phyloP scores from a whole-genome alignment of 2,113 vertebrate species.

The Aramus guarauna region DNA sequence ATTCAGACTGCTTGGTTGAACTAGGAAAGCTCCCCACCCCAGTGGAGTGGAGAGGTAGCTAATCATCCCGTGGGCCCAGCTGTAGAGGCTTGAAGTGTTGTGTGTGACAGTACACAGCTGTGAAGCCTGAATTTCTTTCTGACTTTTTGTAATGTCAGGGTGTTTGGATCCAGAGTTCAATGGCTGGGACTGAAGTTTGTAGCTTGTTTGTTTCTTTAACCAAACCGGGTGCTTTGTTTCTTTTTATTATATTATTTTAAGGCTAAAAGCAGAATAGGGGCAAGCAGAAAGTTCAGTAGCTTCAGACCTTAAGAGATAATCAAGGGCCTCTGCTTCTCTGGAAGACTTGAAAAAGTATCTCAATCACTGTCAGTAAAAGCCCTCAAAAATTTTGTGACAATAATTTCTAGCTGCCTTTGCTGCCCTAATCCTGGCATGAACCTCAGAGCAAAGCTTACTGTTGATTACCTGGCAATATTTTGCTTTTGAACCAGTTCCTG shows the following conservation, averaged over 20 bases:
- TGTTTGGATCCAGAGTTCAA: background rate
- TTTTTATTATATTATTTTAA: background rate
- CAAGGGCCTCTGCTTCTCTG: background rate
- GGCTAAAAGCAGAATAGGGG: background rate
- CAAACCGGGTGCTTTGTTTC: background rate
- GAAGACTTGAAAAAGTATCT: background rate
- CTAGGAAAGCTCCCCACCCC: background rate
- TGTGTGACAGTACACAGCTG: background rate
- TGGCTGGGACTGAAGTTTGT: background rate
- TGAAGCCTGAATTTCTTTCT: background rate
- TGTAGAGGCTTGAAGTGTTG: background rate
- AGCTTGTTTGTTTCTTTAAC: background rate
- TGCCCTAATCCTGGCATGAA: background rate
- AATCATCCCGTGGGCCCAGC: background rate
- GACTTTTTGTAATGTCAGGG: background rate
- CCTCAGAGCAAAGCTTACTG: background rate
- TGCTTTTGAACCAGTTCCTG: conserved; percentile 93
- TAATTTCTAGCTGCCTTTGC: background rate
- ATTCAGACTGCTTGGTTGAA: background rate
- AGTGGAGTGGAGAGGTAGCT: background rate
- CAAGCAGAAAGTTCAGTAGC: background rate
- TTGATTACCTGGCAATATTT: conserved; percentile 88
- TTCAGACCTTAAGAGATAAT: background rate
- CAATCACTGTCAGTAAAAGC: background rate
- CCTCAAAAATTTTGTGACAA: background rate